These are phyloP conservation scores for Xestia sexstrigata DNA, from an alignment of 2,888 invertebrate genomes.

Conservation along the genomic window DNA sequence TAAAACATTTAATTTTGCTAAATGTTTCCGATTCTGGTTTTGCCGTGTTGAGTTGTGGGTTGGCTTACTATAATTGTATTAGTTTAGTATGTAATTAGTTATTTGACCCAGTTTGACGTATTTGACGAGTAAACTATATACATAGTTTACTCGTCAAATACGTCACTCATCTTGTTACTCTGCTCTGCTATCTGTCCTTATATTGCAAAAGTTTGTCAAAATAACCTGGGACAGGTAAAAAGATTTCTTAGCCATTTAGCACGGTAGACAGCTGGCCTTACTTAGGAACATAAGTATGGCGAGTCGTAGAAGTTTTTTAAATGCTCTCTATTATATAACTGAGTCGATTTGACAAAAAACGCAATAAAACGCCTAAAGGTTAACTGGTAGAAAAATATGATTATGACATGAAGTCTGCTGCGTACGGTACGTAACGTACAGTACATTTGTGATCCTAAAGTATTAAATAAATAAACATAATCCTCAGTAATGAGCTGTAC, in stretches of 20 bases:
- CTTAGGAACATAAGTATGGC: background rate
- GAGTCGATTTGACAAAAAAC: background rate
- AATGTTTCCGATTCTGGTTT: conserved; percentile 32
- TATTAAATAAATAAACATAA: background rate
- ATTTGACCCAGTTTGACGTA: background rate
- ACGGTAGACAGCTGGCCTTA: background rate
- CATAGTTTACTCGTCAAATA: background rate
- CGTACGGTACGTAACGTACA: background rate
- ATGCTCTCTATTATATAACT: background rate
- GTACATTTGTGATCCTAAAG: background rate
- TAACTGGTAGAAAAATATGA: background rate
- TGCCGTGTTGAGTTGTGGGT: conserved; percentile 23
- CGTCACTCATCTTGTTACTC: background rate
- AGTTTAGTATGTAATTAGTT: background rate
- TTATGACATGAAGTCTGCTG: background rate
- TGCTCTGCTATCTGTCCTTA: background rate
- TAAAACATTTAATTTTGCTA: conserved; percentile 47
- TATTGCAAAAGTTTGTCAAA: background rate
- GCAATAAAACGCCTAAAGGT: background rate
- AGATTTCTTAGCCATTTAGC: background rate
- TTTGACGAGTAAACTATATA: no score
- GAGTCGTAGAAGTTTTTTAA: background rate
- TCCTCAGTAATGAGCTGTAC: background rate
- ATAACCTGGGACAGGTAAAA: background rate
- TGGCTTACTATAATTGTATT: background rate